A percentile compares a stretch with the other conserved stretches of the same genome.
These are phyloP conservation scores for Neelides folsomi DNA, from an alignment of 2,888 invertebrate species.

Conservation along the genomic window DNA sequence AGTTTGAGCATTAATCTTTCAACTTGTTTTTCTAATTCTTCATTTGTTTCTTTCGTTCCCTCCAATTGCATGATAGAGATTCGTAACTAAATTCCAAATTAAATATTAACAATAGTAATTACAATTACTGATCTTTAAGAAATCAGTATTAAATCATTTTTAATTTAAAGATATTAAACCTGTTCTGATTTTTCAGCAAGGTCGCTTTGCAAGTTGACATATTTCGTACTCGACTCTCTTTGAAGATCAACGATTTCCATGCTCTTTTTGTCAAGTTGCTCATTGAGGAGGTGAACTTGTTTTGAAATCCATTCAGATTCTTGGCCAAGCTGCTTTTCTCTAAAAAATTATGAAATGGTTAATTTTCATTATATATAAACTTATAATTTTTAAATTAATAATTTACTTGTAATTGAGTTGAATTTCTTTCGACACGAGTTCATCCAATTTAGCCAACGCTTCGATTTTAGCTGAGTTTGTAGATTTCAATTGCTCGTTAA, in stretches of 20 bases:
- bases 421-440: slow-evolving; percentile 65
- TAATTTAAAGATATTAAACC: too few species aligned
- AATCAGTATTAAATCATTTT: neutral
- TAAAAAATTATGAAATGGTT: too few species aligned
- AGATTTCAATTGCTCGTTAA: slow-evolving; percentile 59
- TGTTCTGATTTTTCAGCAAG: slow-evolving; percentile 67
- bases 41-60: slow-evolving; percentile 55
- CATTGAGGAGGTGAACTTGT: slow-evolving; percentile 62
- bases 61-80: slow-evolving; percentile 55
- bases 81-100: slow-evolving; percentile 45
- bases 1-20: slow-evolving; percentile 57
- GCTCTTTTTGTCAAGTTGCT: slow-evolving; percentile 63
- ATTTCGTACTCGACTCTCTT: slow-evolving; percentile 53
- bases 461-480: slow-evolving; percentile 72
- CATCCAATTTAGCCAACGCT: slow-evolving; percentile 63
- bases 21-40: slow-evolving; percentile 51
- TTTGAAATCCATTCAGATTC: slow-evolving; percentile 61
- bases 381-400: neutral
- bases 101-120: too few species aligned
- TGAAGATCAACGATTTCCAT: slow-evolving; percentile 63
- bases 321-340: slow-evolving; percentile 68
- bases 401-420: slow-evolving; percentile 56
- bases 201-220: slow-evolving; percentile 57
- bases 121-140: too few species aligned
- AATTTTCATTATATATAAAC: too few species aligned